Percentiles rank a stretch among this genome's conserved stretches.
Conservation (phyloP, 2,797 vertebrate genomes). For the Emys orbicularis region DNA sequence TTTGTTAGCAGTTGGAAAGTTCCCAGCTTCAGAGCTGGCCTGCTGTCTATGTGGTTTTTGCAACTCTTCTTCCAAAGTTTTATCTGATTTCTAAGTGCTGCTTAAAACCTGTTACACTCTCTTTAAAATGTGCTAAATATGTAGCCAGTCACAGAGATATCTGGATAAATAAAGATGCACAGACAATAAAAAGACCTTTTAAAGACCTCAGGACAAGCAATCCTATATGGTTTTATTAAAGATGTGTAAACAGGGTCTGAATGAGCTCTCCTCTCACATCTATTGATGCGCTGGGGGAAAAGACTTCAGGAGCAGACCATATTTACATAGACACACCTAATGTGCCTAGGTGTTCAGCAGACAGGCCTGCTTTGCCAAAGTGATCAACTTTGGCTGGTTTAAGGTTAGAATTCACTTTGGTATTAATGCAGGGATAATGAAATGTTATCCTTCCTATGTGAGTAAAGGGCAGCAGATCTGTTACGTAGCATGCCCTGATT, state of each 20-base stretch:
- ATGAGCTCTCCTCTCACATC: not conserved
- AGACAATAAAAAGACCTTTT: not conserved
- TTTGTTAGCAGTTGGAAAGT: constrained; percentile 42
- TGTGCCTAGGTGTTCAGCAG: not conserved
- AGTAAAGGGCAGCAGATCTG: not conserved
- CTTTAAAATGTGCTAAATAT: not conserved
- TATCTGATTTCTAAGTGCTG: not conserved
- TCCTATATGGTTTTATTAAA: not conserved
- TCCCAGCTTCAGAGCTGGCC: not conserved
- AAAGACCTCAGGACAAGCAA: not conserved
- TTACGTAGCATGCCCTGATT: too few species aligned
- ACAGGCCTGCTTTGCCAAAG: not conserved
- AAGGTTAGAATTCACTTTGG: not conserved
- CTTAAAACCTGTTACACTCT: not conserved
- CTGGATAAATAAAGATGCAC: not conserved
- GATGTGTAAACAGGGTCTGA: not conserved
- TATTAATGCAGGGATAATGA: not conserved
- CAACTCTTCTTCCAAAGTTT: not conserved
- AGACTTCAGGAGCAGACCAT: too few species aligned
- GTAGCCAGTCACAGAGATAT: not conserved
- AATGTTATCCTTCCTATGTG: not conserved
- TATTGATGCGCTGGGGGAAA: too few species aligned
- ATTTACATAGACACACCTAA: not conserved
- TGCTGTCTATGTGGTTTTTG: not conserved
- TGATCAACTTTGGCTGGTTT: not conserved